These are phyloP conservation scores for Agriopis leucophaearia DNA, from an alignment of 2,888 invertebrate species.

Conservation along the genomic window DNA sequence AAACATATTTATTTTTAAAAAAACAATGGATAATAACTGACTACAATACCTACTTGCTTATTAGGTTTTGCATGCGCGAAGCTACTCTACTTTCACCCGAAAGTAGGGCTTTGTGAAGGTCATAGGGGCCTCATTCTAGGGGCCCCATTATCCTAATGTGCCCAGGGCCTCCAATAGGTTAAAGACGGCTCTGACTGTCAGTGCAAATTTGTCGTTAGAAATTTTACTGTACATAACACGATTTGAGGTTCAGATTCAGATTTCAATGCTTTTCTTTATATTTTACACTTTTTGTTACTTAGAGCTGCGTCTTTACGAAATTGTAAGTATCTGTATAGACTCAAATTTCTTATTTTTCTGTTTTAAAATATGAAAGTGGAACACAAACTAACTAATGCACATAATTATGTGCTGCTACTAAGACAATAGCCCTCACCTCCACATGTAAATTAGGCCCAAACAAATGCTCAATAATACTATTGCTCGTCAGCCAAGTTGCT, in stretches of 20 bases:
- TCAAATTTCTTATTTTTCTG: neutral
- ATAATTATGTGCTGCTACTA: neutral
- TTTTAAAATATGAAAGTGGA: neutral
- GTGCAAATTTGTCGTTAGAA: neutral
- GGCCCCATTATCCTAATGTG: no score
- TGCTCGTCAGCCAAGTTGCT: slow-evolving; percentile 95
- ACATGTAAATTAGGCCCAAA: slow-evolving; percentile 99
- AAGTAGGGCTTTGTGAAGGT: no score
- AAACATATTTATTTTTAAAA: no score
- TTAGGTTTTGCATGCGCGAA: no score
- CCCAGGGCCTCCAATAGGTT: no score
- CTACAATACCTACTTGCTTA: no score
- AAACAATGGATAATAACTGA: no score
- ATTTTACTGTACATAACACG: neutral
- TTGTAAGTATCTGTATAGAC: neutral
- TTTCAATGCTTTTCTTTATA: neutral
- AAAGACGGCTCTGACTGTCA: no score
- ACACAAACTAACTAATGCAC: slow-evolving; percentile 13
- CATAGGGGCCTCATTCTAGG: no score
- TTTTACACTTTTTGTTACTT: neutral
- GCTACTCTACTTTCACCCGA: no score
- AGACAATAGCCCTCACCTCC: slow-evolving; percentile 87
- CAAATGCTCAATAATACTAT: slow-evolving; percentile 96
- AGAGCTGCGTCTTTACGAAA: no score
- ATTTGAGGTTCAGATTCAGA: neutral